phyloP scores from a whole-genome alignment of 2,797 vertebrate species.

The Siniperca scherzeri region DNA sequence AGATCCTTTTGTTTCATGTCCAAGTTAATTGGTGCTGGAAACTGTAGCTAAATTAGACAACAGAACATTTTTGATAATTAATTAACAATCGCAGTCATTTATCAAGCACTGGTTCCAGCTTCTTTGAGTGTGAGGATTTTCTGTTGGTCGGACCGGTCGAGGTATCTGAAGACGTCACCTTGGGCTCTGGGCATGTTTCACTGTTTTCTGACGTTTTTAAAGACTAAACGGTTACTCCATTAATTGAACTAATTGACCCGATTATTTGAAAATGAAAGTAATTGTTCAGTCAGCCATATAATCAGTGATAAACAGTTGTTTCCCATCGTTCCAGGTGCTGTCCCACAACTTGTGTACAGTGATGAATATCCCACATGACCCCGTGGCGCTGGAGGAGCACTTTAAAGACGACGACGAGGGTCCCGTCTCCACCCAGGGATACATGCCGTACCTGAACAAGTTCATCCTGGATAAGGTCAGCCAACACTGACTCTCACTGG shows the following conservation, averaged over 20 bases:
- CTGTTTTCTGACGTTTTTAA: background rate
- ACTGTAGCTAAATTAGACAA: no score
- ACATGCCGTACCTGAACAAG: conserved; percentile 98
- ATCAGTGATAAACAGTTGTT: background rate
- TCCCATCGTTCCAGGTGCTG: conserved; percentile 88
- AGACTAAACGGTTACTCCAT: background rate
- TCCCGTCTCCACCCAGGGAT: conserved; percentile 98
- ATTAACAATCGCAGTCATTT: no score
- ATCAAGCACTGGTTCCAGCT: background rate
- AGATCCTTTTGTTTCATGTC: background rate
- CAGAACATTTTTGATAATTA: background rate
- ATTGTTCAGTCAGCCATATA: background rate
- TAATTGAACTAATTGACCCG: background rate
- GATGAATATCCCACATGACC: conserved; percentile 96
- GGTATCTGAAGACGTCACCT: background rate
- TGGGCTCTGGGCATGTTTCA: no score
- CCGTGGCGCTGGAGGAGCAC: conserved; percentile 96
- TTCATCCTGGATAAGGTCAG: conserved; percentile 98
- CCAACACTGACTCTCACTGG: no score
- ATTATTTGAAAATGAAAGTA: background rate
- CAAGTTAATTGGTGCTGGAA: background rate
- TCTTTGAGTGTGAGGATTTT: background rate
- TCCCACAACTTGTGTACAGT: conserved; percentile 97
- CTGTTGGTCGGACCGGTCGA: no score
- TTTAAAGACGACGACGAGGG: conserved; percentile 98